These are phyloP conservation scores for Rhincodon typus DNA, from an alignment of 2,797 vertebrate species.

Conservation along the genomic window DNA sequence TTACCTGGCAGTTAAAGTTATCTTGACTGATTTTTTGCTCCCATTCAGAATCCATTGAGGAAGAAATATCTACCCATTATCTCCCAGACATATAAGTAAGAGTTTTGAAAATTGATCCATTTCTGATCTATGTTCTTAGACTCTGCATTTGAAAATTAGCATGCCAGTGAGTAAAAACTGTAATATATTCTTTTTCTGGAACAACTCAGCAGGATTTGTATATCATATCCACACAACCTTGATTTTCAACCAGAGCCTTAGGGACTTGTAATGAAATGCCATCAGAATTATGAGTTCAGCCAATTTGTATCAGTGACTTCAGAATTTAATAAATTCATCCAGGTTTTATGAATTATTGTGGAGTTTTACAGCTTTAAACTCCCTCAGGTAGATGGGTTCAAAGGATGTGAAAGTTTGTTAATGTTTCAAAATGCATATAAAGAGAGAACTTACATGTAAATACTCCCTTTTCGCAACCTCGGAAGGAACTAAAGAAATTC, in stretches of 20 bases:
- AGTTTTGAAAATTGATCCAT: neutral
- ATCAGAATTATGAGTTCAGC: neutral
- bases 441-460: neutral
- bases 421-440: neutral
- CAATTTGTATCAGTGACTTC: neutral
- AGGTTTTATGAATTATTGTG: neutral
- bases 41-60: neutral
- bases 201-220: neutral
- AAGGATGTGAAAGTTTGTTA: neutral
- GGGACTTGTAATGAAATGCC: neutral
- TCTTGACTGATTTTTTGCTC: neutral
- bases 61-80: neutral
- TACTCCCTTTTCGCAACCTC: neutral
- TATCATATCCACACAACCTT: neutral
- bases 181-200: neutral
- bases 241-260: neutral
- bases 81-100: neutral
- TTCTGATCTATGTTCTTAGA: neutral
- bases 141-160: neutral
- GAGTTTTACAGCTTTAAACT: neutral
- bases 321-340: constrained; percentile 1
- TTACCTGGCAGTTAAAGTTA: neutral
- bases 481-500: neutral
- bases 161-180: neutral
- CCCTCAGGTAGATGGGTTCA: neutral